Evolutionary conservation across 1,140 invertebrate genomes (phyloP), one percentile per base, ranked within the genome.

Genomic region (Nautilus pompilius): DNA sequence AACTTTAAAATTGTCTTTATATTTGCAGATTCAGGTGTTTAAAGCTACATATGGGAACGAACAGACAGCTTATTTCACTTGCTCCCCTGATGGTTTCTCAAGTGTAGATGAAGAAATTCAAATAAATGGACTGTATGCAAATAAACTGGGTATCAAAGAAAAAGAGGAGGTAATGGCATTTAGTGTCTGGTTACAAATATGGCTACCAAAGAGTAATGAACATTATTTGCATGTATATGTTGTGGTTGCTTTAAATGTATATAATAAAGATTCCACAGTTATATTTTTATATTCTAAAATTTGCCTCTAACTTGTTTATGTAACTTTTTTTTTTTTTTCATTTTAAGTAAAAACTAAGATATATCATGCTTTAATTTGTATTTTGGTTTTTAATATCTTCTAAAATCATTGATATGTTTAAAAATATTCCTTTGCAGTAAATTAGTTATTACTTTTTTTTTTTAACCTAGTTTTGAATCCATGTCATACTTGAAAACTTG

Each of bases 101-200:
- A 57, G 33, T 4, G 58, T 59, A 26, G 67, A 73, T 30, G 72
- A 71, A 15, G 41, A 51, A 8, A 30, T 78, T 33, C 60, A 71
- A 33, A 61, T 80, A 1, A 77, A 74, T 75, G 72, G 75, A 10
- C 53, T 73, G 10, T 78, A 73, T 67, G 78, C 68, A 3, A 65
- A 61, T 2, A 78, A 76, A 48, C 63, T 76, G 1, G 75, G 73
- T 6, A 48, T 80, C 20, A 68, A 72, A 46, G 66, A 76, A 60
- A 46, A 41, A 28, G 62, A 72, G 45, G 62, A 71, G 67, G 76
- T 78, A 60, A 57, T 48, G 59, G 3, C 28, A 13, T 32, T 30
- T 33, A 15, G 22, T 20, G 20, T 36, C 20, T 5, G 8, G 17
- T 20, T 0, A 20, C 5, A 5, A 5, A n/a, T n/a, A n/a, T n/a